phyloP scores from a whole-genome alignment of 2,888 invertebrate species.

The Diachrysia chrysitis region DNA sequence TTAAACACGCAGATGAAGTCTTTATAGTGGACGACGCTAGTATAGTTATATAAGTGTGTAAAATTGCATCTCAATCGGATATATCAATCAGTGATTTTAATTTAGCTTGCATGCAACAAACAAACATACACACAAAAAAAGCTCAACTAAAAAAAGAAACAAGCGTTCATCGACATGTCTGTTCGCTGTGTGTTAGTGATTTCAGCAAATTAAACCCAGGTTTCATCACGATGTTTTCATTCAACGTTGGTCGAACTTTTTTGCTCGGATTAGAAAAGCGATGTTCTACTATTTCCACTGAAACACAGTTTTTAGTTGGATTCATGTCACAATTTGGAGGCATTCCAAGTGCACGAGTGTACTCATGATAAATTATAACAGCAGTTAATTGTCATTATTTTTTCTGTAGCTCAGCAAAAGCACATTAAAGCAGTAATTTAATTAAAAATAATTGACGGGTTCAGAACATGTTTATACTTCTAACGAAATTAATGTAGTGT shows the following conservation, averaged over 20 bases:
- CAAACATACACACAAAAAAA: neutral
- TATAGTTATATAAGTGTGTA: neutral
- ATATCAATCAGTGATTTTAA: too few species aligned
- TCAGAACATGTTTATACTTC: slow-evolving; percentile 32
- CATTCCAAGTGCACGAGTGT: slow-evolving; percentile 46
- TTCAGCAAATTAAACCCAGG: slow-evolving; percentile 13
- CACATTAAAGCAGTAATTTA: slow-evolving; percentile 48
- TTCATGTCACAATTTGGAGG: slow-evolving; percentile 44
- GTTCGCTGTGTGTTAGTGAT: slow-evolving; percentile 6
- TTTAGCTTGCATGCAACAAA: too few species aligned
- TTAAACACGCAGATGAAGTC: too few species aligned
- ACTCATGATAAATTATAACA: slow-evolving; percentile 51
- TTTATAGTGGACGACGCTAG: too few species aligned
- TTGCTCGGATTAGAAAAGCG: neutral
- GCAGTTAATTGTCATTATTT: slow-evolving; percentile 46
- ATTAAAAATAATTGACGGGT: slow-evolving; percentile 49
- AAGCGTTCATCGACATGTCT: neutral
- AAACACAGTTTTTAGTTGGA: slow-evolving; percentile 18
- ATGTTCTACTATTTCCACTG: neutral
- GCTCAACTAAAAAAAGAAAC: neutral
- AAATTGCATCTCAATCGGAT: too few species aligned
- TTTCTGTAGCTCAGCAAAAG: slow-evolving; percentile 24
- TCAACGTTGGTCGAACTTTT: neutral
- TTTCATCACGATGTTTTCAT: slow-evolving; percentile 1
- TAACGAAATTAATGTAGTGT: slow-evolving; percentile 36